Base-by-base conservation (phyloP, 2,888 invertebrate species). In the Arrhopalites spinosus region DNA sequence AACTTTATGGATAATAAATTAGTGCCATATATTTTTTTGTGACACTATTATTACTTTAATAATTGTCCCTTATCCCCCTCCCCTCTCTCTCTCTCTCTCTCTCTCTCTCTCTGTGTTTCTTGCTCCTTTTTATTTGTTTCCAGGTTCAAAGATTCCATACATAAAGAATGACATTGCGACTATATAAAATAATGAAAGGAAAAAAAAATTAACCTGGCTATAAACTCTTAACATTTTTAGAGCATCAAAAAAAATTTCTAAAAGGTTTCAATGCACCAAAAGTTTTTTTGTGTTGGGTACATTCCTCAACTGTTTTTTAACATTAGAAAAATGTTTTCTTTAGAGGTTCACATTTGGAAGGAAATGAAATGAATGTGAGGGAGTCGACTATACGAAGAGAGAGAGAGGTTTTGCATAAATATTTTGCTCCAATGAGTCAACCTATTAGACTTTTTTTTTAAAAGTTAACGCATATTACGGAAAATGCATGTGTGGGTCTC, bases 351-450 rank as follows among this genome's bases (percentile, higher is more conserved):
- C n/a, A 53, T 53, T 53, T 53, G 23, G 53, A 53, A 20, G 53
- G 53, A 53, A 59, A 25, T 59, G 53, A 53, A 59, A 25, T 59
- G 59, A 25, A 59, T 25, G 30, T 63, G 17, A 63, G 30, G 5
- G 15, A n/a, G 50, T 8, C 2, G n/a, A 15, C 7, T 8, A 15
- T 2, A 50, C 15, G 50, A 68, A 47, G 67, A 45, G 47, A 47
- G 17, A 29, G 17, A 63, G 23, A 27, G 47, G 20, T 20, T 36
- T 47, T 25, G 25, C 11, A 68, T 47, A 68, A 68, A 68, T 47
- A 23, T 68, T 68, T 68, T 45, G 20, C 2, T 63, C 17, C 61
- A 29, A 63, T 63, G 63, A 63, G 63, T 63, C 63, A 20, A 63
- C 63, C 17, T 17, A 30, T 63, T 29, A 8, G 11, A 25, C 13